Evolutionary conservation across 2,888 invertebrate genomes (phyloP), one percentile per base, ranked within the genome.

Genomic region (Candidula unifasciata): DNA sequence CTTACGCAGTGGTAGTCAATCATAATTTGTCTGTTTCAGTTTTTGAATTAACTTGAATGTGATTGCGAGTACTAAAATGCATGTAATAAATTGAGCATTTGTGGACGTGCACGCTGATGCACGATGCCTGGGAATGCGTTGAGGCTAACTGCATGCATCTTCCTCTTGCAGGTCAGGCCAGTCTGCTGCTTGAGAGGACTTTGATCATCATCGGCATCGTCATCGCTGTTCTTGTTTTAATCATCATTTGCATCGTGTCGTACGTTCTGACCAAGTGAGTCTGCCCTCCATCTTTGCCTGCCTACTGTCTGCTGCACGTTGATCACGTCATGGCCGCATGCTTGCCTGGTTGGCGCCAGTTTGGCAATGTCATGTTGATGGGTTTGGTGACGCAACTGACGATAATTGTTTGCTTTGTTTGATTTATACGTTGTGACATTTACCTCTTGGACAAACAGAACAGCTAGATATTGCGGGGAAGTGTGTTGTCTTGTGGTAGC

Each of bases 191-290:
- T 69, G 87, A 89, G 82, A 83, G 89, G 35, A 88, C 87, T 21
- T 78, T 88, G 78, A 85, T 88, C 85, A 88, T 88, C 82, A 80
- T 89, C 60, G 88, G 88, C 85, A 87, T 89, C 83, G 88, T 88
- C 57, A 88, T 89, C 81, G 88, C 88, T 76, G 85, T 88, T 80
- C 87, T 89, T 80, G 86, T 89, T 74, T 89, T 89, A 85, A 81
- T 88, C 79, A 86, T 87, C 87, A 88, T 89, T 83, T 89, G 88
- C 86, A 89, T 89, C 68, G 87, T 87, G 74, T 88, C 88, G 69
- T 89, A 88, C 85, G 79, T 87, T 80, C 87, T 89, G 73, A 88
- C 89, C 80, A 79, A 79, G 79, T 79, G 79, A 79, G 79, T 79
- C n/a, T n/a, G n/a, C n/a, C n/a, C n/a, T n/a, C 30, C 54, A 74